A percentile compares a stretch with the other conserved stretches of the same genome.
These are phyloP conservation scores for Hestina assimilis DNA, from an alignment of 1,140 invertebrate genomes.

Conservation along the genomic window DNA sequence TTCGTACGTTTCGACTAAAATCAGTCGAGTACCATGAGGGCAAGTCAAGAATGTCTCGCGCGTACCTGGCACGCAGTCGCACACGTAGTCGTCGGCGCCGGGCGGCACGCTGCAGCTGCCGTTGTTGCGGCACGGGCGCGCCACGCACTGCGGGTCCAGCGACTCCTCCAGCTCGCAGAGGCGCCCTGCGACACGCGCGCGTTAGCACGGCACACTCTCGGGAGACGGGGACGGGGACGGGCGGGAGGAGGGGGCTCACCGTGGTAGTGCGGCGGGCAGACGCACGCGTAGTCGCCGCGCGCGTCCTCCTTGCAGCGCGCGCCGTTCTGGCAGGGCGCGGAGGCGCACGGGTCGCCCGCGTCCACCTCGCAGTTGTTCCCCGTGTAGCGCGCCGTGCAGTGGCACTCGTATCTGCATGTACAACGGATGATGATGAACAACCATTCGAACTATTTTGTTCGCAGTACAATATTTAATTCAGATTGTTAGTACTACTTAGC, in stretches of 20 bases:
- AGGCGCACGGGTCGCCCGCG: constrained; percentile 84
- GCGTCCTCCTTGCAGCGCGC: constrained; percentile 86
- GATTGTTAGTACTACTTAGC: no score
- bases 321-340: constrained; percentile 86
- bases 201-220: no score
- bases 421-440: neutral
- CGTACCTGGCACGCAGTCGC: constrained; percentile 74
- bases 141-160: constrained; percentile 84
- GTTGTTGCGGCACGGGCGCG: constrained; percentile 86
- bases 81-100: constrained; percentile 78
- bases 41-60: no score
- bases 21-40: neutral
- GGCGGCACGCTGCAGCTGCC: constrained; percentile 82
- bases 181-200: constrained; percentile 73
- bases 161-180: constrained; percentile 89
- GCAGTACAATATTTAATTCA: no score
- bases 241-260: constrained; percentile 54
- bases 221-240: neutral
- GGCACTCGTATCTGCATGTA: constrained; percentile 84
- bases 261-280: constrained; percentile 85
- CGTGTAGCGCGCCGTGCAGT: constrained; percentile 87
- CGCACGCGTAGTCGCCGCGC: constrained; percentile 87
- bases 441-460: no score
- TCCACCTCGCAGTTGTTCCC: constrained; percentile 92
- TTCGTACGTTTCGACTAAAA: no score